Base-by-base conservation (phyloP, 2,113 vertebrate species). In the Forbesichthys agassizii region DNA sequence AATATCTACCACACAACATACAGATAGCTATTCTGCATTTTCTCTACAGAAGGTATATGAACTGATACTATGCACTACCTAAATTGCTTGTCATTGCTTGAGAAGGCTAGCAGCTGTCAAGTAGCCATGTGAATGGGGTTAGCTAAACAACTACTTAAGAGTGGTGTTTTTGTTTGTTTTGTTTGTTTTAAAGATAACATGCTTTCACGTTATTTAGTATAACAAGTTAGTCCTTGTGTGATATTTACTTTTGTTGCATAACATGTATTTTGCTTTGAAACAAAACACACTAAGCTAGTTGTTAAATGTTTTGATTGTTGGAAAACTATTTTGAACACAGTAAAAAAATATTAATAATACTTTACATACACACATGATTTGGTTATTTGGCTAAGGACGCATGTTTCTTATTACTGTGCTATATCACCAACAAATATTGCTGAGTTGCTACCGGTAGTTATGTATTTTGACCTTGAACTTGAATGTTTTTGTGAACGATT, bases 391-490 rank as follows among this genome's bases (percentile, higher is more conserved):
- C 1, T 16, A 8, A 42, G 49, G 13, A 73, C 10, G 20, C 2
- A 54, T 4, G 11, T 52, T 4, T 9, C 3, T 27, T 48, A 53
- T 11, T 1, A 57, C 9, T 10, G 11, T 33, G 47, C 20, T 16
- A 18, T 13, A 18, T 5, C 42, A 49, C 14, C 60, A 74, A 80
- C 67, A 75, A 78, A 20, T 2, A 3, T 12, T 58, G 57, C 48
- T 9, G 4, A 11, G 27, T 64, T 69, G 67, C 11, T 20, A 48
- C 27, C 27, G 47, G 58, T 42, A 14, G 16, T 16, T 16, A 1
- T 48, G 60, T 14, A 55, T 69, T 55, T 42, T 86, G 88, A 88
- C 83, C 84, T 88, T 88, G 83, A 82, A 66, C 78, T 84, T 79
- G 0, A 74, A 68, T 59, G 67, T 64, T 48, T 80, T 73, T 48